Conservation (phyloP, 2,888 invertebrate genomes). For the Osedax frankpressi region DNA sequence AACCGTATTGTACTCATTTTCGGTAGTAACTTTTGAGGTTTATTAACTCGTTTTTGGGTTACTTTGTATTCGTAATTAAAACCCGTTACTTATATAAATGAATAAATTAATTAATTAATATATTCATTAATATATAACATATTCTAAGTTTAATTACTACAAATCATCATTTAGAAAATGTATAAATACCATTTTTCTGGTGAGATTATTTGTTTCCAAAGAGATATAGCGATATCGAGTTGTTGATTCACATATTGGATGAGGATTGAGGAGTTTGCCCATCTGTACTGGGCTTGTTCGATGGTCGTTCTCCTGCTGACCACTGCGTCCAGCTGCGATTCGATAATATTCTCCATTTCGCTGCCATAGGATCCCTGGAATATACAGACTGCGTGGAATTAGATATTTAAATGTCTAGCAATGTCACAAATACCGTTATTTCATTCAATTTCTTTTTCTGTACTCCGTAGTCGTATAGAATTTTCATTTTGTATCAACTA, state of each 20-base stretch:
- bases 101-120: too few species aligned
- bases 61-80: too few species aligned
- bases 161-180: too few species aligned
- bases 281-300: constrained; percentile 50
- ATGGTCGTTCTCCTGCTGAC: constrained; percentile 49
- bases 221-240: constrained; percentile 46
- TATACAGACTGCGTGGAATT: constrained; percentile 40
- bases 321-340: constrained; percentile 48
- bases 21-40: too few species aligned
- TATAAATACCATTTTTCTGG: constrained; percentile 44
- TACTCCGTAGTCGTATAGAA: too few species aligned
- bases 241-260: constrained; percentile 50
- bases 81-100: too few species aligned
- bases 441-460: background rate
- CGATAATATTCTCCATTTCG: constrained; percentile 49
- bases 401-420: background rate
- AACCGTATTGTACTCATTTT: too few species aligned
- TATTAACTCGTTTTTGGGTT: too few species aligned
- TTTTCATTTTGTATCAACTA: too few species aligned
- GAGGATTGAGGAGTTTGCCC: constrained; percentile 47
- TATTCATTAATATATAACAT: too few species aligned
- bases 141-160: too few species aligned
- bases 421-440: background rate
- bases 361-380: constrained; percentile 51
- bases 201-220: constrained; percentile 47